Evolutionary conservation across 2,113 vertebrate genomes (phyloP), one percentile per base, ranked within the genome.

Genomic region (Anoura caudifer): DNA sequence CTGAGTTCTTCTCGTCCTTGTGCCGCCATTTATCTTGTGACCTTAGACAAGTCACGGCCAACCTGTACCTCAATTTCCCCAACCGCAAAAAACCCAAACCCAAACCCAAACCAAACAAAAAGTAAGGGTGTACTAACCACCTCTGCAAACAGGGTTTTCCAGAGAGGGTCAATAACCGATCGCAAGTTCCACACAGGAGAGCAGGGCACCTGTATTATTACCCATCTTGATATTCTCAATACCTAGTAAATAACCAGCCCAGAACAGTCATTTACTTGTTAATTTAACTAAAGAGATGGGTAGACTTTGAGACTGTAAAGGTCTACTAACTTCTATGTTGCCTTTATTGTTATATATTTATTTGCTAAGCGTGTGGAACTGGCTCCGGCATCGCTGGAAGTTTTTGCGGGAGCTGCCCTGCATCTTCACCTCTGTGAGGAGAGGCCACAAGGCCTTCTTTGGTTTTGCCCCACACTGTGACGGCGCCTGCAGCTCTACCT

Each of bases 381-480:
- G 90, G 45, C 33, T 86, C 73, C 70, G 56, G 77, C 33, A 75
- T 47, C 50, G 47, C 59, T 52, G 16, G 45, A 41, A 61, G 70
- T 83, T 61, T 90, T 52, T 89, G 56, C 28, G 84, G 61, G 80
- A 87, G 70, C 63, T 75, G 63, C 43, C 20, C 43, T 87, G 83
- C 52, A 52, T 81, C 94, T 61, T 72, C 31, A n/a, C 43, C 33
- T 86, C 91, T 83, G n/a, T 47, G 52, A 41, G 89, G 86, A 88
- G 26, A 65, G 36, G 26, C 20, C 89, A 72, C 56, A 80, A 70
- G 13, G 82, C 45, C 69, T 67, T 89, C 93, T 93, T 87, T 87
- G 80, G 93, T 84, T 95, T 54, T 95, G 83, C 65, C 82, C 93
- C 90, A 69, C 54, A 81, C 92, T 95, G 69, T n/a, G 95, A 83